phyloP scores from a whole-genome alignment of 2,797 vertebrate species.

The Mus minutoides region DNA sequence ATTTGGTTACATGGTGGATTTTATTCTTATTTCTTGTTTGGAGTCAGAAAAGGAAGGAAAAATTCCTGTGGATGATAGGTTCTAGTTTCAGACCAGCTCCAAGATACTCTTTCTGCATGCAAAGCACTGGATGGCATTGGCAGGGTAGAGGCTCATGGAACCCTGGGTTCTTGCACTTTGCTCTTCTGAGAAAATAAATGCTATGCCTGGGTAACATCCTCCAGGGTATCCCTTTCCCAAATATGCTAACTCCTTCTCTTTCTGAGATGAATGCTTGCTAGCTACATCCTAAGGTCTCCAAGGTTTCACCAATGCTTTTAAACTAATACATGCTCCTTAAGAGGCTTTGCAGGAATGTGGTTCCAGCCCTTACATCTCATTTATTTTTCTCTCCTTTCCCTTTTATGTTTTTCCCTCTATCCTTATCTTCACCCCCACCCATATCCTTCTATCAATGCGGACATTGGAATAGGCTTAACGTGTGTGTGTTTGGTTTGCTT shows the following conservation, averaged over 20 bases:
- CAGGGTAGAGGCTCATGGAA: not conserved
- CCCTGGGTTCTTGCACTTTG: not conserved
- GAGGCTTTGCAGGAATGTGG: not conserved
- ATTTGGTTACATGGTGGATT: not conserved
- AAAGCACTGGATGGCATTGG: not conserved
- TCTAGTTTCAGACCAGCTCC: constrained; percentile 41
- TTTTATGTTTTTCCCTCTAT: not conserved
- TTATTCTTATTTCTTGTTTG: constrained; percentile 53
- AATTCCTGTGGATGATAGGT: not conserved
- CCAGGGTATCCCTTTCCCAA: not conserved
- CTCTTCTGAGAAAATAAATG: constrained; percentile 23
- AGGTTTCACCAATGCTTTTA: not conserved
- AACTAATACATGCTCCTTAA: not conserved
- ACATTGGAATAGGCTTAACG: not conserved
- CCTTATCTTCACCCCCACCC: not conserved
- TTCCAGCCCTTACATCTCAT: not conserved
- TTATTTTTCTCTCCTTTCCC: not conserved
- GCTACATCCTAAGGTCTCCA: not conserved
- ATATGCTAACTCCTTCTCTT: too few relatives aligned
- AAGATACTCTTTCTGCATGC: not conserved
- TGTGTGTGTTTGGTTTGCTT: not conserved
- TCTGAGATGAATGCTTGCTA: not conserved
- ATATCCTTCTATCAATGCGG: not conserved
- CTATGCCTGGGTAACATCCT: not conserved
- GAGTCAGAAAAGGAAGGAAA: not conserved